Base-by-base conservation (phyloP, 1,140 invertebrate genomes). In the Ditylenchus dipsaci region DNA sequence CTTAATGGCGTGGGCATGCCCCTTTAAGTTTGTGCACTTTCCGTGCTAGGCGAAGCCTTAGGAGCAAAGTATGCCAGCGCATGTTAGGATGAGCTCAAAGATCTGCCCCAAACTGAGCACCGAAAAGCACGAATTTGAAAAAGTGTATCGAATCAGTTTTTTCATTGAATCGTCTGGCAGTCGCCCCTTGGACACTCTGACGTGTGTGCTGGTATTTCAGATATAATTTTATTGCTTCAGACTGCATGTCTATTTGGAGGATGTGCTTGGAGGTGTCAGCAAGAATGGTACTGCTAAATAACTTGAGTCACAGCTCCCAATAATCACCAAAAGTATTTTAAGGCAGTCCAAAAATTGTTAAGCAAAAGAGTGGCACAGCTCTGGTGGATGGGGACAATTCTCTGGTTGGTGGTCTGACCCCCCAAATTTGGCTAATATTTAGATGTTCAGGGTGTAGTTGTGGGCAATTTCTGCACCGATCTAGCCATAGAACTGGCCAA, bases 381-480 rank as follows among this genome's bases (percentile, higher is more conserved):
- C 78, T 78, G 75, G 78, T 82, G 9, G 80, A 82, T 65, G 80
- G 80, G 23, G 53, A 63, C 13, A 83, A 83, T 66, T 60, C 70
- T 29, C 69, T 82, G 1, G 80, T 38, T 3, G 33, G 33, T 38
- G n/a, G n/a, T n/a, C n/a, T n/a, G n/a, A n/a, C n/a, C n/a, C n/a
- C n/a, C n/a, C n/a, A 38, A 3, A 38, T 38, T 5, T 38, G 11
- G 33, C 33, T 38, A 3, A 38, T 38, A 5, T 38, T 38, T 11
- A 38, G 33, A 38, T 38, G 33, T 38, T 38, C 11, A 38, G 33
- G 33, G 93, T 0, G 90, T 91, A 8, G 90, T 93, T 0, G 88
- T 93, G 42, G 92, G 92, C 17, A 90, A 92, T 78, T 94, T 88
- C 78, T 91, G 90, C 72, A 95, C 95, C 90, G 87, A 91, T 58